Percentiles rank a stretch among this genome's conserved stretches.
phyloP scores from a whole-genome alignment of 1,140 invertebrate genomes.

The Thrips palmi region DNA sequence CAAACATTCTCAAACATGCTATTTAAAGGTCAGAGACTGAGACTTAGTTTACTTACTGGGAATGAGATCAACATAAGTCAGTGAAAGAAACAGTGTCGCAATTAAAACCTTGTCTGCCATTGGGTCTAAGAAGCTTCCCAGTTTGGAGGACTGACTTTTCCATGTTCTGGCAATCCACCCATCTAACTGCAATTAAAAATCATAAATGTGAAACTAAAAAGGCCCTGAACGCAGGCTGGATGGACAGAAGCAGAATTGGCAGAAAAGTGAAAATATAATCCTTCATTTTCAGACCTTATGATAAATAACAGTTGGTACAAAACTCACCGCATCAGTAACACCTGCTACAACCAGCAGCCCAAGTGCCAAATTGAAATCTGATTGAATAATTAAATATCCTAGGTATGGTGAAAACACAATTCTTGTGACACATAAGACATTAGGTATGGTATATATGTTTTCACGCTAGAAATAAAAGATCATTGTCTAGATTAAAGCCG shows the following conservation, averaged over 20 bases:
- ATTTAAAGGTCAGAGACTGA: slow-evolving; percentile 10
- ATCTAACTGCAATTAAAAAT: slow-evolving; percentile 51
- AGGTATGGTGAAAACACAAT: slow-evolving; percentile 70
- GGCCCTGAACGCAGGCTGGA: background rate
- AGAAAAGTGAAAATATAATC: slow-evolving; percentile 1
- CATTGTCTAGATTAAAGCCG: too few relatives aligned
- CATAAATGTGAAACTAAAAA: slow-evolving; percentile 3
- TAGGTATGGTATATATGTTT: slow-evolving; percentile 84
- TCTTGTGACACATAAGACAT: slow-evolving; percentile 63
- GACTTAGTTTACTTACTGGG: slow-evolving; percentile 32
- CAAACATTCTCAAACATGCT: background rate
- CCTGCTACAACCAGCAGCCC: slow-evolving; percentile 55
- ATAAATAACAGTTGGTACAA: too few relatives aligned
- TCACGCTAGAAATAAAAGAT: slow-evolving; percentile 47
- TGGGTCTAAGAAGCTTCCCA: slow-evolving; percentile 92
- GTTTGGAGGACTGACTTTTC: slow-evolving; percentile 71
- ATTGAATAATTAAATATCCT: slow-evolving; percentile 57
- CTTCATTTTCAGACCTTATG: background rate
- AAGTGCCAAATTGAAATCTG: slow-evolving; percentile 50
- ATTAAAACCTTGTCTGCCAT: slow-evolving; percentile 94
- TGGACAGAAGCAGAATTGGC: background rate
- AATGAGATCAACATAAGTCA: slow-evolving; percentile 70
- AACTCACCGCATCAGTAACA: slow-evolving; percentile 69
- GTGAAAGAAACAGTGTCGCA: slow-evolving; percentile 66
- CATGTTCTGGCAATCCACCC: slow-evolving; percentile 90